Percentiles rank a stretch among this genome's conserved stretches.
These are phyloP conservation scores for Automeris io DNA, from an alignment of 2,888 invertebrate species.

Conservation along the genomic window DNA sequence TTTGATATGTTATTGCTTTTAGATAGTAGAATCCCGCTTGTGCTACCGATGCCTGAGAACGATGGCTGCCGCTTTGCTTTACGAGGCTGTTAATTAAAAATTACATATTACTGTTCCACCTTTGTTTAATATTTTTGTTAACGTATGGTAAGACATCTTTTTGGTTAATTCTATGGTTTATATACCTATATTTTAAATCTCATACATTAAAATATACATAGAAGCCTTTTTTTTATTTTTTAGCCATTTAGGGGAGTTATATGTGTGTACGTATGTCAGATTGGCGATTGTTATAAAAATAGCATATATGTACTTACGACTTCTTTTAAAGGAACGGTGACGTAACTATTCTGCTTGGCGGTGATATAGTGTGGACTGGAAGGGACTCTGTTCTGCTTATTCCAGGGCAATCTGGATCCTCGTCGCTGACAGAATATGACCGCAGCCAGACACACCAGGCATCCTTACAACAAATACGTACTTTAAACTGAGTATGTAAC, in stretches of 20 bases:
- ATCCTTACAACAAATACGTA: constrained; percentile 37
- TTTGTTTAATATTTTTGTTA: too few species aligned
- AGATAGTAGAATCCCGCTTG: constrained; percentile 73
- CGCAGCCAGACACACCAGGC: constrained; percentile 67
- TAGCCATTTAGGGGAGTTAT: too few species aligned
- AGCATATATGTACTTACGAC: too few species aligned
- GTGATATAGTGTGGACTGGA: constrained; percentile 89
- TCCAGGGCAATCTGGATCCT: constrained; percentile 63
- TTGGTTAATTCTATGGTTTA: too few species aligned
- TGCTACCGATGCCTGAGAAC: constrained; percentile 76
- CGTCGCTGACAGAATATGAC: constrained; percentile 64
- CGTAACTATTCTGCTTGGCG: constrained; percentile 89
- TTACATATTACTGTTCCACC: neutral
- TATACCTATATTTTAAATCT: too few species aligned
- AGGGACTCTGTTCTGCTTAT: constrained; percentile 76
- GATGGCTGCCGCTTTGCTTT: constrained; percentile 83
- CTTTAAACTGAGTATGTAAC: too few species aligned
- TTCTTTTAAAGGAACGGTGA: constrained; percentile 88
- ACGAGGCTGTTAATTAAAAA: constrained; percentile 45
- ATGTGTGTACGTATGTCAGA: too few species aligned
- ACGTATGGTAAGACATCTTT: too few species aligned
- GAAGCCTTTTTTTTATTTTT: too few species aligned
- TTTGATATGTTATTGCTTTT: constrained; percentile 78
- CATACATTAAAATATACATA: too few species aligned
- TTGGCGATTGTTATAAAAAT: too few species aligned